phyloP scores from a whole-genome alignment of 37 sponge, comb jelly and placozoan species.

The Beroe ovata region DNA sequence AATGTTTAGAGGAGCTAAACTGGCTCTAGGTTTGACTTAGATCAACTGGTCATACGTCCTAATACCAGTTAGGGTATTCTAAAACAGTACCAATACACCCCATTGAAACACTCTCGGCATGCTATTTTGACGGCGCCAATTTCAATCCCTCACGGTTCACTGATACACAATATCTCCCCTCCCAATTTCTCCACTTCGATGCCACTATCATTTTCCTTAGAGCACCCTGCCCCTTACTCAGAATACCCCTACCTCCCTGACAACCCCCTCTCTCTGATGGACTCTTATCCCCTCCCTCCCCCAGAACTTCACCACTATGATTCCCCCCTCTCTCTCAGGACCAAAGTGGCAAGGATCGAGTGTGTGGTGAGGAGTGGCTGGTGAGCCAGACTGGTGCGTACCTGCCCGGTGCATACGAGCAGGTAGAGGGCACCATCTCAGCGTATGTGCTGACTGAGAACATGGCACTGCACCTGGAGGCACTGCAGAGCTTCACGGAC shows the following conservation, averaged over 20 bases:
- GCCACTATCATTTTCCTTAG: no score
- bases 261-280: neutral
- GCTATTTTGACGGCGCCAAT: no score
- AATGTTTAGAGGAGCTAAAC: no score
- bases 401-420: slow-evolving; percentile 98
- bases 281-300: neutral
- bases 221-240: neutral
- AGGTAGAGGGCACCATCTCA: slow-evolving; percentile 90
- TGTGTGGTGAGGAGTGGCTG: slow-evolving; percentile 99
- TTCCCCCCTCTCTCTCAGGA: no score
- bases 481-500: slow-evolving; percentile 90
- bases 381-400: slow-evolving; percentile 98
- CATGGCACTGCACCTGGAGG: slow-evolving; percentile 94
- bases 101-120: no score
- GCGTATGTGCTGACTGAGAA: slow-evolving; percentile 99
- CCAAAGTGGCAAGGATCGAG: slow-evolving; percentile 83
- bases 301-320: neutral
- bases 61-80: no score
- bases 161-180: no score
- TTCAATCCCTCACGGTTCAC: no score
- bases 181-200: no score
- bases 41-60: no score
- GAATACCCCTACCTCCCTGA: neutral
- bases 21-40: no score
- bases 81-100: no score